These are phyloP conservation scores for Pseudochirops corinnae DNA, from an alignment of 2,797 vertebrate species.

Conservation along the genomic window DNA sequence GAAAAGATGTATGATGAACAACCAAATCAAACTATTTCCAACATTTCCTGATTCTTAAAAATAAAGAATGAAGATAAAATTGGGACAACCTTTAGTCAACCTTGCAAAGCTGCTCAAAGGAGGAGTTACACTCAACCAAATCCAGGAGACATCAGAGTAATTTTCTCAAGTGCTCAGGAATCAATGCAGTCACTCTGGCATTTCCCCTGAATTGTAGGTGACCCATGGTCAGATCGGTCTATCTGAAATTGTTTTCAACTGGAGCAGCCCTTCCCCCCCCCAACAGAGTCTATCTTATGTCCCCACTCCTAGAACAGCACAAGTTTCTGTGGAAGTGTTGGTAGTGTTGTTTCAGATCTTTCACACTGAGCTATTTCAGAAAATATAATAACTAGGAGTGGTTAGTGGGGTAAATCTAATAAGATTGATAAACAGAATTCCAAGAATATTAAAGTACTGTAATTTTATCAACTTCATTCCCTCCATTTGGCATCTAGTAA, in stretches of 20 bases:
- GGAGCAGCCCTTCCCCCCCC: neutral
- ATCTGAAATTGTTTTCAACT: neutral
- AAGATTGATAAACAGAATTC: neutral
- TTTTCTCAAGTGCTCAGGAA: neutral
- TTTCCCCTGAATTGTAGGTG: constrained; percentile 18
- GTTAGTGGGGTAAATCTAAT: neutral
- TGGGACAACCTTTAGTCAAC: constrained; percentile 8
- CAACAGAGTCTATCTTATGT: neutral
- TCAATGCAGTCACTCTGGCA: neutral
- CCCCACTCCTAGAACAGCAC: neutral
- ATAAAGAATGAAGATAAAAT: neutral
- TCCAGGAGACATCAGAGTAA: neutral
- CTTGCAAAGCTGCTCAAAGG: constrained; percentile 30
- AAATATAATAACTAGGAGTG: neutral
- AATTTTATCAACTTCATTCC: neutral
- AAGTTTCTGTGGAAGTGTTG: neutral
- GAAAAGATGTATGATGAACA: neutral
- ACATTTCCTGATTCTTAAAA: constrained; percentile 48
- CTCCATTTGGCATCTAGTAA: neutral
- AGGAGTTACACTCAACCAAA: constrained; percentile 31
- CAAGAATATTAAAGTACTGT: neutral
- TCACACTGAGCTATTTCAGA: neutral
- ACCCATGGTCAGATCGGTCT: neutral
- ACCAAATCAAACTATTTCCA: constrained; percentile 3
- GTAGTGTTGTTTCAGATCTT: neutral